Evolutionary conservation across 2,797 vertebrate species (phyloP), one percentile per base, ranked within the genome.

Genomic region (Gymnodraco acuticeps): DNA sequence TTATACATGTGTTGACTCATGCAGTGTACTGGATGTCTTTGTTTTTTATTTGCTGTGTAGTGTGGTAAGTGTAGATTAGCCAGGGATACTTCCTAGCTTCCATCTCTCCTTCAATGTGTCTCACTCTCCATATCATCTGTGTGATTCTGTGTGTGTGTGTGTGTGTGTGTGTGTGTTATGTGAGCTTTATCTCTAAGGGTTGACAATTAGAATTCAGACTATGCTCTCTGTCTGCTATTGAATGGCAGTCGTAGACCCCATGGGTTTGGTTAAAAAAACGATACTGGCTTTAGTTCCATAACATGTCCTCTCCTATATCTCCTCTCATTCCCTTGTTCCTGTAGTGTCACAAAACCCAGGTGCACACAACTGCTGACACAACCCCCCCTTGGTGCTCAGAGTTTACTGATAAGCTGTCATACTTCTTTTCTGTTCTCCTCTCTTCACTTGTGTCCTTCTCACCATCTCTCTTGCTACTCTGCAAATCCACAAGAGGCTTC

Each of bases 201-300:
- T 87, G 84, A 82, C 85, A 82, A 88, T 89, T 91, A 91, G 70
- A 75, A 89, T 89, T 89, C 85, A 80, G 77, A 71, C 77, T 77
- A 45, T 72, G 85, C 73, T 82, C 52, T 86, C 66, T 77, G 77
- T 81, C 73, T 83, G 52, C 78, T 63, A 55, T 84, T 85, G 84
- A 91, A 85, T 82, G 79, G 75, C 83, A 86, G 84, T 65, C 48
- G 75, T 20, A 75, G 50, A 74, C 79, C 85, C 79, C 82, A 60
- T 79, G 81, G 77, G 82, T 62, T 81, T 76, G 68, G 75, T 84
- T 84, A 73, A 85, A 27, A 27, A 79, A 87, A 73, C 16, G 12
- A 74, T 61, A 82, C 74, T 33, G 23, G 19, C 64, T 74, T 66
- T 62, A 13, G 61, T 65, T 78, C 43, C 63, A 58, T 60, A 70